Evolutionary conservation across 2,113 vertebrate genomes (phyloP).

Genomic region (Ornithorhynchus anatinus): DNA sequence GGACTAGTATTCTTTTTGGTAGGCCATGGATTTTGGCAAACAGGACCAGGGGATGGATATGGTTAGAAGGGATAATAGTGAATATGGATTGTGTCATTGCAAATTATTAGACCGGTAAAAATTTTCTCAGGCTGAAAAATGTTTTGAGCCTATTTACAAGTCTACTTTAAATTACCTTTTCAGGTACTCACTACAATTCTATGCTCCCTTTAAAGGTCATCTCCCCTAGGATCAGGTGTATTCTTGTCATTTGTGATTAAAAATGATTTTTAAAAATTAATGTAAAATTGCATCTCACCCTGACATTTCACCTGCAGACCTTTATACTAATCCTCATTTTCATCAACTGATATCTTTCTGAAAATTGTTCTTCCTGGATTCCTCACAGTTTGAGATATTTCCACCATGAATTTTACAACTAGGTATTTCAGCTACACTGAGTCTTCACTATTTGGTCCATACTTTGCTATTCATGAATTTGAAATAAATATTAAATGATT

Average conservation of each 20-base stretch:
- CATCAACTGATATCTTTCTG: too few relatives aligned
- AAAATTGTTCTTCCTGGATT: background rate
- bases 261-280: constrained; percentile 27
- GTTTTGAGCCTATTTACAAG: background rate
- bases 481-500: too few relatives aligned
- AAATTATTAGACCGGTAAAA: too few relatives aligned
- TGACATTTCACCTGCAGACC: constrained; percentile 28
- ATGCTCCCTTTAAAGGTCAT: constrained; percentile 27
- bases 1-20: too few relatives aligned
- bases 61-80: background rate
- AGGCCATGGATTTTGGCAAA: too few relatives aligned
- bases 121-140: background rate
- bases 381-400: too few relatives aligned
- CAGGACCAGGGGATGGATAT: background rate
- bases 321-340: constrained; percentile 16
- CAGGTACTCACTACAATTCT: background rate
- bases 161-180: background rate
- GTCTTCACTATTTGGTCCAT: too few relatives aligned
- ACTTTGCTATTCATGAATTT: too few relatives aligned
- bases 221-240: background rate
- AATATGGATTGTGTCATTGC: too few relatives aligned
- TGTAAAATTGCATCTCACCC: constrained; percentile 21
- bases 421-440: too few relatives aligned
- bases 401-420: background rate
- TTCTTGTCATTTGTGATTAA: constrained; percentile 40